Evolutionary conservation across 2,797 vertebrate species (phyloP), one percentile per base, ranked within the genome.

Genomic region (Danio albolineatus): DNA sequence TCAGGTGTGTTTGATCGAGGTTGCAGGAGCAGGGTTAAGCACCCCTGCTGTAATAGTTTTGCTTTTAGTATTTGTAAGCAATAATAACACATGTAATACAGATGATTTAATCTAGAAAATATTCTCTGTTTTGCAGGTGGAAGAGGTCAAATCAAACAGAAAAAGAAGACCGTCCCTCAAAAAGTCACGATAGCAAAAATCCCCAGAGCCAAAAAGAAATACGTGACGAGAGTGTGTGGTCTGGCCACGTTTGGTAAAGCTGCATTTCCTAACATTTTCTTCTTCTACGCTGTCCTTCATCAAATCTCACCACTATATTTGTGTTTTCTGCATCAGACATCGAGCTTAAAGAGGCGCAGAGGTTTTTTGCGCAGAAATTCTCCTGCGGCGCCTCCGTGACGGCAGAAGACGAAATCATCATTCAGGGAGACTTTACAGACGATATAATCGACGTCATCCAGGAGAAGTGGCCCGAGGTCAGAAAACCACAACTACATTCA

Each of bases 161-260:
- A 99, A 89, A 99, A 99, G 95, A 99, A 99, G 91, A 98, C 97
- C 0, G 95, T 98, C 41, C 98, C 98, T 53, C 98, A 99, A 80
- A 99, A 98, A 92, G 95, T 98, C 59, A 95, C 97, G 0, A 99
- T 99, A 97, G 98, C 98, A 86, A 99, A 99, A 94, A 99, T 99
- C 87, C 98, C 98, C 12, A 92, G 98, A 89, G 98, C 98, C 54
- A 99, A 99, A 93, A 99, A 99, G 92, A 99, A 99, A 95, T 99
- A 99, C 0, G 98, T 99, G 69, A 99, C 98, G 0, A 92, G 98
- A 81, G 98, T 99, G 17, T 99, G 98, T 78, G 98, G 98, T 79
- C 92, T 99, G 84, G 95, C 92, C 61, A 99, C 98, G 0, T 99
- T 99, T 13, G 98, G 98, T 98, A 89, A 94, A 96, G 88, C 0